Evolutionary conservation across 1,140 invertebrate genomes (phyloP).

Genomic region (Scaptomyza montana): DNA sequence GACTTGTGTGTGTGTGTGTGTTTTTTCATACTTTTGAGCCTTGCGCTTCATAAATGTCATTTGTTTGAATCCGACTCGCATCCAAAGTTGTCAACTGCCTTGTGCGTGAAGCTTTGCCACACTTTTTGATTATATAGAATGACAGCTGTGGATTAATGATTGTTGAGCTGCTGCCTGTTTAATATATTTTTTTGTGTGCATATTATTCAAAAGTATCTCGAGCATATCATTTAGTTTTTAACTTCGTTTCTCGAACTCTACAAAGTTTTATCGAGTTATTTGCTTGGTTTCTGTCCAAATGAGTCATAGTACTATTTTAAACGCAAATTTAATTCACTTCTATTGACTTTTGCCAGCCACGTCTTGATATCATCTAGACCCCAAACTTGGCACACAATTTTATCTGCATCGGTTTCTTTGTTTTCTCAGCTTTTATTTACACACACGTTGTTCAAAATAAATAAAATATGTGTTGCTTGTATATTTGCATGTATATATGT

Average conservation of each 20-base stretch:
- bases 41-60: constrained; percentile 44
- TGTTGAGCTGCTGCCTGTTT: constrained; percentile 15
- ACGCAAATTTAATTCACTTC: neutral
- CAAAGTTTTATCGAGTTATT: constrained; percentile 4
- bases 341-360: constrained; percentile 25
- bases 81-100: neutral
- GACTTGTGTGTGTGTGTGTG: neutral
- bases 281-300: neutral
- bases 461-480: constrained; percentile 28
- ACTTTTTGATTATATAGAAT: constrained; percentile 43
- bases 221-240: neutral
- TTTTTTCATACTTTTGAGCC: constrained; percentile 46
- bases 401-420: constrained; percentile 31
- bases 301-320: constrained; percentile 15
- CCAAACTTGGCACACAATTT: constrained; percentile 25
- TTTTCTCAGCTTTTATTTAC: constrained; percentile 42
- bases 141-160: constrained; percentile 43
- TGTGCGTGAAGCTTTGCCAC: constrained; percentile 27
- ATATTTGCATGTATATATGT: neutral
- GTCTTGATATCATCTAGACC: constrained; percentile 5
- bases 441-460: constrained; percentile 34
- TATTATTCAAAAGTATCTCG: neutral
- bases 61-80: constrained; percentile 38
- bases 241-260: neutral
- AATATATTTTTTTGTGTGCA: too few relatives aligned